Evolutionary conservation across 2,113 vertebrate genomes (phyloP), one percentile per base, ranked within the genome.

Genomic region (Brachyhypopomus gauderio): DNA sequence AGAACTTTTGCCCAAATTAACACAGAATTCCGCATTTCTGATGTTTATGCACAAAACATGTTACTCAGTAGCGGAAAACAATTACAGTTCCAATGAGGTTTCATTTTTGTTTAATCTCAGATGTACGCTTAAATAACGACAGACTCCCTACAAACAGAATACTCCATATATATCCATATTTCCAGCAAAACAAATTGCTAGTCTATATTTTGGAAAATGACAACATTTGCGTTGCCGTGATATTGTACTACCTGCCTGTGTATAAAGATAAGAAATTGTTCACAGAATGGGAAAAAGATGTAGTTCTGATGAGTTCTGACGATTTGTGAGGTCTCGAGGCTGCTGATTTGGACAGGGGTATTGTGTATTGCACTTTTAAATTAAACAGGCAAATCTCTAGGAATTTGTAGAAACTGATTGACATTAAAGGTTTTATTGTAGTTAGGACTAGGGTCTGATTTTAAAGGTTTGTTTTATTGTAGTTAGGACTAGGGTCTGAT

Each of bases 81-180:
- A n/a, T 34, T n/a, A 27, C 36, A 30, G 60, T 7, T 63, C 55
- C 36, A 85, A 11, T 77, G 56, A 55, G 30, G 48, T 41, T 67
- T 81, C 16, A 62, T 66, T 75, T 63, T 62, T 66, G 63, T 70
- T 60, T 75, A 55, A 72, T 63, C 55, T 80, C 36, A 73, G 55
- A 72, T 72, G 63, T 67, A 78, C n/a, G 56, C 48, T 78, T 78
- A 78, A 72, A 79, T 72, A 60, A 79, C 55, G 60, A 23, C 55
- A 55, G 56, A 22, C 22, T 79, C 23, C 23, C 38, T 63, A 66
- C 20, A 45, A 73, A 73, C 70, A 80, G 58, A 45, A 64, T 64
- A 64, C 59, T 52, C 12, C 45, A 52, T 52, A 41, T 41, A 41
- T 41, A 72, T 8, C 22, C 45, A 73, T 19, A 80, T 80, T 73